Evolutionary conservation across 2,888 invertebrate genomes (phyloP), one percentile per base, ranked within the genome.

Genomic region (Cryptocephalus moraei): DNA sequence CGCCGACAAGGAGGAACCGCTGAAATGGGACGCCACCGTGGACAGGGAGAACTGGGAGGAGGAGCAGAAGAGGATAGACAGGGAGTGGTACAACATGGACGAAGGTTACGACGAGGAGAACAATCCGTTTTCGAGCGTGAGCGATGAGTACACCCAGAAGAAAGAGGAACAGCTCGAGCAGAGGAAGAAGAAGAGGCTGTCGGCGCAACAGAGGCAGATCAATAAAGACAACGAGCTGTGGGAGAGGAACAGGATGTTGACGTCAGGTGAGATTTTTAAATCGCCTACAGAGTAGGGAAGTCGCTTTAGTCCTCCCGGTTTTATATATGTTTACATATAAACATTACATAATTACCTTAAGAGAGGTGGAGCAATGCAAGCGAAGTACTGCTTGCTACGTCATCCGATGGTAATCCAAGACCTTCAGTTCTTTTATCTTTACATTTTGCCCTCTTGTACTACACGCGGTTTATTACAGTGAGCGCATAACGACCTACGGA

Each of bases 181-280:
- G 61, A 80, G 86, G 55, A 86, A 91, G 52, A 91, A 91, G 61
- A 90, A 93, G 64, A 81, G 93, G 44, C 84, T 99, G 68, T 94
- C 95, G 0, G 96, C 96, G 0, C 92, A 94, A 59, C 88, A 97
- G 59, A 80, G 95, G 49, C 96, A 97, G 73, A 95, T 95, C 60
- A 94, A 96, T 71, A 91, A 91, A 71, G 97, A 99, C 74, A 99
- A 96, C 70, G 97, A 97, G 67, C 75, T 94, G 57, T 99, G 99
- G 99, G 99, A 99, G 72, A 80, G 94, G 22, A 97, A 99, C 75
- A 81, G 99, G 54, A 93, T 99, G 92, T 77, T 96, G 31, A 90
- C 95, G 8, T 90, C 89, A 32, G 91, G 58, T 58, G 41, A 42
- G 49, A 43, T 22, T 41, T 41, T 41, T 6, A 4, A 36, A n/a